Conservation (phyloP, 2,113 vertebrate genomes). For the Gorilla gorilla region DNA sequence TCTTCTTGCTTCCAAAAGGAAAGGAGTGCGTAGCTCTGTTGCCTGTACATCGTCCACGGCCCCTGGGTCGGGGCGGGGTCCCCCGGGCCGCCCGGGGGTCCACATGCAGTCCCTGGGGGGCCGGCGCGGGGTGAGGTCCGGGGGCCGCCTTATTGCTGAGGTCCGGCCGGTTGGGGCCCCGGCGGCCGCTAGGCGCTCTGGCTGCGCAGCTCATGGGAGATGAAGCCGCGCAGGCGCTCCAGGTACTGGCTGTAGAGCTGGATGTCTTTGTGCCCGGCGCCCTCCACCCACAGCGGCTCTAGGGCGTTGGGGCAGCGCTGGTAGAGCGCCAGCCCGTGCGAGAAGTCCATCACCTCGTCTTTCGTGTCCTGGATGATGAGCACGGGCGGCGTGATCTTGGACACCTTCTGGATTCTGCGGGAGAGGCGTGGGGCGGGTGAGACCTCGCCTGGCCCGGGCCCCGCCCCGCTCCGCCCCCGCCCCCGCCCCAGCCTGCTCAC, state of each 20-base stretch:
- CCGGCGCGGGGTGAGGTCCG: background rate
- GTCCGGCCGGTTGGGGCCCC: slow-evolving; percentile 6
- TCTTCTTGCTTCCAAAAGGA: too few species aligned
- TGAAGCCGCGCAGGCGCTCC: slow-evolving; percentile 96
- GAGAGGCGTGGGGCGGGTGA: background rate
- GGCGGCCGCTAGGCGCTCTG: slow-evolving; percentile 78
- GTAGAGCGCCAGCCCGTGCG: slow-evolving; percentile 95
- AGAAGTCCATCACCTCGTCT: slow-evolving; percentile 99
- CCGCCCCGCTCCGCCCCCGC: background rate
- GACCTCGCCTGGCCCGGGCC: slow-evolving; percentile 54
- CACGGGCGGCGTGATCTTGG: slow-evolving; percentile 96
- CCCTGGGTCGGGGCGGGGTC: too few species aligned
- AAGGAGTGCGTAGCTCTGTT: too few species aligned
- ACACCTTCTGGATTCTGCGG: slow-evolving; percentile 96
- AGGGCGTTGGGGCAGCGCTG: slow-evolving; percentile 98
- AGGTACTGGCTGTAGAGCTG: slow-evolving; percentile 99
- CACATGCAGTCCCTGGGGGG: too few species aligned
- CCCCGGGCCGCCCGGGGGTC: too few species aligned
- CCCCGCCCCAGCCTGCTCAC: slow-evolving; percentile 81
- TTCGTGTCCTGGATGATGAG: slow-evolving; percentile 98
- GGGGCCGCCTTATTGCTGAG: slow-evolving; percentile 81
- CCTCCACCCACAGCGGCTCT: slow-evolving; percentile 99
- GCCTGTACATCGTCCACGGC: too few species aligned
- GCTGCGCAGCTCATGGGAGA: slow-evolving; percentile 92
- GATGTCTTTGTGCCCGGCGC: slow-evolving; percentile 98